These are phyloP conservation scores for Rhineura floridana DNA, from an alignment of 2,113 vertebrate genomes.

Conservation along the genomic window DNA sequence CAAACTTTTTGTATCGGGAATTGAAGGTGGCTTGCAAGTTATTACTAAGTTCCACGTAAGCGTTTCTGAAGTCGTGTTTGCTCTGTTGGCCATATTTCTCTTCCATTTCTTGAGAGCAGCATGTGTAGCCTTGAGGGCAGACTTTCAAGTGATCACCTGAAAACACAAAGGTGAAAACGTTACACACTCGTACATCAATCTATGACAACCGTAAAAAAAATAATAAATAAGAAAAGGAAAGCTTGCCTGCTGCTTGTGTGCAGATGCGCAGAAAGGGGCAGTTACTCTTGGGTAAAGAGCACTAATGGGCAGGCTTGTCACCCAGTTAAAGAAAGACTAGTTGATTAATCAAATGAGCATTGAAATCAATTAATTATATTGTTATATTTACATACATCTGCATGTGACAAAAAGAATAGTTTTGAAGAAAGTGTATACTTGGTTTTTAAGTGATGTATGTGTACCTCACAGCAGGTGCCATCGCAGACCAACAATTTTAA, in stretches of 20 bases:
- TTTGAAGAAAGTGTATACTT: background rate
- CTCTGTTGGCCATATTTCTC: constrained; percentile 94
- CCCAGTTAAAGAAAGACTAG: background rate
- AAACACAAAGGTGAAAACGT: constrained; percentile 48
- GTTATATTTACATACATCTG: background rate
- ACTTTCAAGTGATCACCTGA: constrained; percentile 94
- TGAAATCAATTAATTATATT: background rate
- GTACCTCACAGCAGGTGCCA: background rate
- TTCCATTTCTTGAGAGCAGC: constrained; percentile 98
- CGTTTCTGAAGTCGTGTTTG: constrained; percentile 89
- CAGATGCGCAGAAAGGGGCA: background rate
- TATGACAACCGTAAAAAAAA: too few species aligned
- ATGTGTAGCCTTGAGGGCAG: constrained; percentile 91
- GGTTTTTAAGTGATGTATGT: background rate
- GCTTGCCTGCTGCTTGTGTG: too few species aligned
- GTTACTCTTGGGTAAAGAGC: background rate
- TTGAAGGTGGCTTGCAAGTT: constrained; percentile 88
- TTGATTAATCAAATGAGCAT: background rate
- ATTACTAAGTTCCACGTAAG: constrained; percentile 85
- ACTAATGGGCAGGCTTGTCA: background rate
- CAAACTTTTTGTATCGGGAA: constrained; percentile 91
- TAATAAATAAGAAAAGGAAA: too few species aligned
- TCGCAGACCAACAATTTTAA: background rate
- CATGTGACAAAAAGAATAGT: background rate
- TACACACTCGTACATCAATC: background rate